Evolutionary conservation across 2,888 invertebrate genomes (phyloP).

Genomic region (Xiphydria camelus): DNA sequence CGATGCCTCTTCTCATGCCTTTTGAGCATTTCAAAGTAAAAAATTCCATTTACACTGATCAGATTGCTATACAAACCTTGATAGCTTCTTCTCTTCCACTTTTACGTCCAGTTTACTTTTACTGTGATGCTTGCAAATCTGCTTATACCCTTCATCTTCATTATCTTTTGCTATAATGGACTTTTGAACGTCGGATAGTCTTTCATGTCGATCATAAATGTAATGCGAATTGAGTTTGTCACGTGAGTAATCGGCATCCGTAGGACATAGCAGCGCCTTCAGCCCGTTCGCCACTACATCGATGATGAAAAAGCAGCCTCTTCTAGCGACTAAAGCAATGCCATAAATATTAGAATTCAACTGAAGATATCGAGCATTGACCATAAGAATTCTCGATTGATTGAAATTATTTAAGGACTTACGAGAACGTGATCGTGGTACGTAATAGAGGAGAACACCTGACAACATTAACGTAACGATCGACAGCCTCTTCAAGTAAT

Average conservation of each 20-base stretch:
- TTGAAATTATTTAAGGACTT: constrained; percentile 24
- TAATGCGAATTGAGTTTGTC: background rate
- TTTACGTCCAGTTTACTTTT: too few species aligned
- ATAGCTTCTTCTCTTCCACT: too few species aligned
- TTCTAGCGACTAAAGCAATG: constrained; percentile 34
- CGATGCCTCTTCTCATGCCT: background rate
- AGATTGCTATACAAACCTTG: too few species aligned
- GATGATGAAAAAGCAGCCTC: constrained; percentile 36
- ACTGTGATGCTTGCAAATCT: too few species aligned
- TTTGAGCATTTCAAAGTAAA: too few species aligned
- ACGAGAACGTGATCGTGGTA: constrained; percentile 46
- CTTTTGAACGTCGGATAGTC: too few species aligned
- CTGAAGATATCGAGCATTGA: too few species aligned
- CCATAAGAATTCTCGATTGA: too few species aligned
- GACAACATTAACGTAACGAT: constrained; percentile 32
- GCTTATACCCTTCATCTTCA: too few species aligned
- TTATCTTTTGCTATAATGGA: too few species aligned
- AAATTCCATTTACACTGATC: too few species aligned
- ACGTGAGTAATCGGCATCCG: background rate
- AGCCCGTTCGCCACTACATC: constrained; percentile 39
- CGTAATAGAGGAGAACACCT: constrained; percentile 39
- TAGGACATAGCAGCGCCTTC: constrained; percentile 30
- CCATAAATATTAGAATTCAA: background rate
- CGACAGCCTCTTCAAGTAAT: constrained; percentile 33
- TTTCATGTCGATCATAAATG: background rate